Base-by-base conservation (phyloP, 2,888 invertebrate species). In the Agapostemon virescens region DNA sequence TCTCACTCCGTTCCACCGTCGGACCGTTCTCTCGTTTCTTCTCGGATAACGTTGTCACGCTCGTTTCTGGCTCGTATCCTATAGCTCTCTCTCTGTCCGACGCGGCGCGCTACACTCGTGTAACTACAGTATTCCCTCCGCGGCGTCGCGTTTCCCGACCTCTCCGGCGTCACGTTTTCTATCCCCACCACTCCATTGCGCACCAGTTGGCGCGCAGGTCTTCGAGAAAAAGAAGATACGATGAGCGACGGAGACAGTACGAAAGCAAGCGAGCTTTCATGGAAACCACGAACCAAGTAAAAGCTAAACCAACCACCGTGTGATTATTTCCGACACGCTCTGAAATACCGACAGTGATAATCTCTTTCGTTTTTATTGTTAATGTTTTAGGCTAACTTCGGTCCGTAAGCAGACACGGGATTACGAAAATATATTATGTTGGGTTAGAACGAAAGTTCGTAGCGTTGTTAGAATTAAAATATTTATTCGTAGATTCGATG, bases 1-100 rank as follows among this genome's bases (percentile, higher is more conserved):
- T 83, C 81, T 85, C 79, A 49, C 83, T 85, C 73, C 73, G 79
- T 85, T 79, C 81, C 80, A 77, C 83, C 78, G 69, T 67, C 74
- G 75, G 69, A 74, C 52, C 52, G 77, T 70, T 68, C 68, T 70
- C 73, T 69, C 84, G 76, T 68, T 72, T 79, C 58, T 69, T 71
- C 64, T 40, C 69, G 45, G 13, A 40, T 69, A 76, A 30, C 15
- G 61, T 52, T 66, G 40, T 73, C 83, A 63, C 82, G 75, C 72
- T 86, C 77, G 75, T 79, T 74, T 71, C 73, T 58, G 66, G 17
- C 52, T 55, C 58, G 49, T 75, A 81, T 83, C 74, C 70, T 74
- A 72, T 61, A 42, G 6, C 52, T 67, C 69, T 63, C 9, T 71
- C 75, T 79, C 71, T 77, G 52, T 83, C 82, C 68, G 15, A 26